phyloP scores from a whole-genome alignment of 2,888 invertebrate genomes.

The Drosophila vallismaia region DNA sequence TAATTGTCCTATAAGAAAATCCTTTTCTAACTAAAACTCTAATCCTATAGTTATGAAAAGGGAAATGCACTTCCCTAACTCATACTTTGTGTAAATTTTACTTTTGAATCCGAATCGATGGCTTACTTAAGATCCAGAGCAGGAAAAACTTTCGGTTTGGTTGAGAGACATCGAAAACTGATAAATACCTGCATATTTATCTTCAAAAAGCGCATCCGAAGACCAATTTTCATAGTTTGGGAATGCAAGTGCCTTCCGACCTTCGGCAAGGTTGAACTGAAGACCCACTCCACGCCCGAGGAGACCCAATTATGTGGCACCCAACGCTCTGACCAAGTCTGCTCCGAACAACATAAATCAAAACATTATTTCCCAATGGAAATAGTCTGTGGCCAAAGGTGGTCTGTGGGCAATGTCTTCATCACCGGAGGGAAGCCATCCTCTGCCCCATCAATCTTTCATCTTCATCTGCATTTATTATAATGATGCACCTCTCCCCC shows the following conservation, averaged over 20 bases:
- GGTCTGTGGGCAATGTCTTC: slow-evolving; percentile 19
- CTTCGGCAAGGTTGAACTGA: slow-evolving; percentile 1
- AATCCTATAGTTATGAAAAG: too few relatives aligned
- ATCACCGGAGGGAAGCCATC: slow-evolving; percentile 11
- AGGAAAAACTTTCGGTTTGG: neutral
- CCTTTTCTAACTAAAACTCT: too few relatives aligned
- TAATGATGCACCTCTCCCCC: slow-evolving; percentile 4
- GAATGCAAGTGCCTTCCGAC: neutral
- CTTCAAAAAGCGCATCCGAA: neutral
- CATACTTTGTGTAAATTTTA: too few relatives aligned
- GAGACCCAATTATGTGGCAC: slow-evolving; percentile 22
- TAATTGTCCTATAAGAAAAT: too few relatives aligned
- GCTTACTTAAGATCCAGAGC: neutral
- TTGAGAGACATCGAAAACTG: neutral
- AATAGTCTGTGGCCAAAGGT: neutral
- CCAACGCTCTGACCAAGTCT: neutral
- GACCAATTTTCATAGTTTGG: neutral
- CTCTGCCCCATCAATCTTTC: slow-evolving; percentile 23
- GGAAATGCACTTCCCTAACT: too few relatives aligned
- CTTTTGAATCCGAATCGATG: neutral
- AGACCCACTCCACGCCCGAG: neutral
- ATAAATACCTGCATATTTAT: slow-evolving; percentile 2
- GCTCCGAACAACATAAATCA: neutral
- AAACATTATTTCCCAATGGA: slow-evolving; percentile 9
- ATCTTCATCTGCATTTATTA: slow-evolving; percentile 40